These are phyloP conservation scores for Agonum fuliginosum DNA, from an alignment of 2,888 invertebrate genomes.

Conservation along the genomic window DNA sequence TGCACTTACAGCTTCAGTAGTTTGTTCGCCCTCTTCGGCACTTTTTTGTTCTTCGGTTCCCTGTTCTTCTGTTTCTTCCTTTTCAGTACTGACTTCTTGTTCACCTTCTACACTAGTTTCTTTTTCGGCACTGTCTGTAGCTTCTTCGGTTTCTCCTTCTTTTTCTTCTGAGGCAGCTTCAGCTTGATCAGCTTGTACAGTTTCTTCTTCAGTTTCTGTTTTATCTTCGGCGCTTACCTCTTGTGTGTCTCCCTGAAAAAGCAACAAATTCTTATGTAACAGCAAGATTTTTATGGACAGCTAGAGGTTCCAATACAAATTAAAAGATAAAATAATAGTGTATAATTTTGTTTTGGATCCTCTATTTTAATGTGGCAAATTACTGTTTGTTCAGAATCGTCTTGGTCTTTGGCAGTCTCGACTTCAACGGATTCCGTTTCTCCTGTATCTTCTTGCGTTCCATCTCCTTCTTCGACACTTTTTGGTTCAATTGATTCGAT, in stretches of 20 bases:
- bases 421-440: conserved; percentile 45
- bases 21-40: conserved; percentile 68
- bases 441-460: conserved; percentile 63
- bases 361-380: conserved; percentile 22
- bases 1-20: conserved; percentile 70
- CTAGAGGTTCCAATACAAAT: conserved; percentile 41
- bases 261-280: conserved; percentile 3
- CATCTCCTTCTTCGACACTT: conserved; percentile 65
- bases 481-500: conserved; percentile 64
- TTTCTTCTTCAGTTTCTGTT: conserved; percentile 9
- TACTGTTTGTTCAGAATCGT: conserved; percentile 33
- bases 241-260: conserved; percentile 39
- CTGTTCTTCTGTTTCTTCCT: conserved; percentile 60
- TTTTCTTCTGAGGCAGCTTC: conserved; percentile 34
- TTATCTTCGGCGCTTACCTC: conserved; percentile 34
- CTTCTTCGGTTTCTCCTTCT: conserved; percentile 42
- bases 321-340: not conserved
- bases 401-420: conserved; percentile 21
- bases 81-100: conserved; percentile 67
- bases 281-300: not conserved
- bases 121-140: conserved; percentile 61
- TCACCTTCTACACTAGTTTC: conserved; percentile 61
- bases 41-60: conserved; percentile 66
- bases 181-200: conserved; percentile 14
- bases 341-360: conserved; percentile 23